A percentile compares a stretch with the other conserved stretches of the same genome.
Evolutionary conservation across 23 tunicate genomes (phyloP).

Genomic region (Halocynthia roretzi): DNA sequence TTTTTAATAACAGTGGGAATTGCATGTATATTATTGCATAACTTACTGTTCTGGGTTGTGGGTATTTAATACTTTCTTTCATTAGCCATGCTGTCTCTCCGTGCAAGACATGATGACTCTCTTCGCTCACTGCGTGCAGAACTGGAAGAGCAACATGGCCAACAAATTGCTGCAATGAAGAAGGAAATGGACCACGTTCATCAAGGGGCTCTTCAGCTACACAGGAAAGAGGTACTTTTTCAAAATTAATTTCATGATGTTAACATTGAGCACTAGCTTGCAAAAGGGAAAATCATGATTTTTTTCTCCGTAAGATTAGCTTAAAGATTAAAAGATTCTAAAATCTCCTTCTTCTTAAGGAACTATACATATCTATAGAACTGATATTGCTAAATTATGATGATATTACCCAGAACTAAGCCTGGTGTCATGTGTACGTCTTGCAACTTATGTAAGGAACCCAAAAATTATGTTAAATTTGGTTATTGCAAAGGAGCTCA

Average conservation of each 20-base stretch:
- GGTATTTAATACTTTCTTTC: neutral
- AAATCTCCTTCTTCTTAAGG: neutral
- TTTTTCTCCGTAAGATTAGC: too few species aligned
- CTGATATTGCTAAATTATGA: too few species aligned
- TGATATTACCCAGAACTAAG: too few species aligned
- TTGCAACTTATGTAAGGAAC: too few species aligned
- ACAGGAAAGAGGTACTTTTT: slow-evolving; percentile 15
- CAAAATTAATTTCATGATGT: neutral
- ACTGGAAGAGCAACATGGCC: slow-evolving; percentile 35
- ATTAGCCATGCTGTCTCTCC: neutral
- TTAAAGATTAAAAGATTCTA: too few species aligned
- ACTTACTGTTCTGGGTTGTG: too few species aligned
- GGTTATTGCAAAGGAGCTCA: too few species aligned
- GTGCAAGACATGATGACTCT: neutral
- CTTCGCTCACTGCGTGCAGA: slow-evolving; percentile 31
- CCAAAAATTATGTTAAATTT: too few species aligned
- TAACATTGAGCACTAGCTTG: too few species aligned
- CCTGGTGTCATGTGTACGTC: too few species aligned
- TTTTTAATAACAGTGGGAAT: neutral
- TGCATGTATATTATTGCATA: slow-evolving; percentile 12
- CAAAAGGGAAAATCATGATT: too few species aligned
- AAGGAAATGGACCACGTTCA: slow-evolving; percentile 34
- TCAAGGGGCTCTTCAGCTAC: slow-evolving; percentile 20
- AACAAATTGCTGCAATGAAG: slow-evolving; percentile 47
- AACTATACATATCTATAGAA: too few species aligned